Evolutionary conservation across 2,797 vertebrate genomes (phyloP).

Genomic region (Rhinoraja longicauda): DNA sequence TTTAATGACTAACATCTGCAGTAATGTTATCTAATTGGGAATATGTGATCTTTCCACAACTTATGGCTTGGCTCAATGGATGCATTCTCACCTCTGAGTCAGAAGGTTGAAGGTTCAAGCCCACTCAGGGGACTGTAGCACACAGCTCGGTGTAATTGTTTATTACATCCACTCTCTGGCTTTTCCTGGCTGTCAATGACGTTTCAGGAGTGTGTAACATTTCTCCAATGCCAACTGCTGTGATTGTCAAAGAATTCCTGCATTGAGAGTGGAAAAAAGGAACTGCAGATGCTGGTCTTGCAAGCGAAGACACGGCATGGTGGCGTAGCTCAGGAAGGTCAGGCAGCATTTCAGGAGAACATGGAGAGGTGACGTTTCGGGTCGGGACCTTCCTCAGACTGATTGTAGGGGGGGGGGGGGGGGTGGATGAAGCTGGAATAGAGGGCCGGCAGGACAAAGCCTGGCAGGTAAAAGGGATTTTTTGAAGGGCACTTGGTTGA

Average conservation of each 20-base stretch:
- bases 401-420: no score
- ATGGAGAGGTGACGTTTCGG: no score
- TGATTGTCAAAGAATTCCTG: neutral
- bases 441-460: no score
- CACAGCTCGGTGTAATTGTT: neutral
- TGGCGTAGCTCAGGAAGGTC: no score
- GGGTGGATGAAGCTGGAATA: no score
- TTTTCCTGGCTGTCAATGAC: neutral
- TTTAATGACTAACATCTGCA: slow-evolving; percentile 15
- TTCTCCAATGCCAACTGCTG: neutral
- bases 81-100: neutral
- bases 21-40: neutral
- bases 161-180: neutral
- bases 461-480: no score
- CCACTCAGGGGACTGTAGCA: neutral
- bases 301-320: no score
- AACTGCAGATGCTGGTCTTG: no score
- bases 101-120: neutral
- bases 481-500: no score
- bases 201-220: neutral
- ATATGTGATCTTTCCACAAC: neutral
- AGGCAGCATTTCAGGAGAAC: no score
- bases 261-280: no score
- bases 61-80: neutral
- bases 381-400: no score